Base-by-base conservation (phyloP, 1,140 invertebrate species). In the Drosophila yakuba region DNA sequence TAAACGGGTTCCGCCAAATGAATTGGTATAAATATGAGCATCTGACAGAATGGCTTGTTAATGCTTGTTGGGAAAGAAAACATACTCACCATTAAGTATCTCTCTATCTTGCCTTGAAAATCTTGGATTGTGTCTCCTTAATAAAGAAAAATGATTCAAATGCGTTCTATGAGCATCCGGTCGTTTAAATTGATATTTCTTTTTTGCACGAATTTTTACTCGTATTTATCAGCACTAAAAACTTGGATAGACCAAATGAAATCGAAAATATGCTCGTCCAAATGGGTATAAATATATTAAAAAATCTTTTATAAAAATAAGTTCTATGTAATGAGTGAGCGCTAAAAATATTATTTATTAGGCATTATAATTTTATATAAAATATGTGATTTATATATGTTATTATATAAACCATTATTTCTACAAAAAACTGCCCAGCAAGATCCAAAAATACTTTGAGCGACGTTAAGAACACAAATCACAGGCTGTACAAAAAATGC, bases 21-120 rank as follows among this genome's bases (percentile, higher is more conserved):
- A 68, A 68, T 68, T 68, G 64, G 61, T 66, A 68, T 68, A 51
- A 66, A 68, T 68, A 68, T 51, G 64, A 64, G 44, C 60, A 66
- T 68, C 63, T 67, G 63, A 68, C 60, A 48, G 60, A 66, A 50
- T 23, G 45, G 15, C 60, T 66, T 64, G 63, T 66, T 66, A 66
- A 64, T 47, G 36, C 44, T 45, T 59, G 60, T 60, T 35, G 25
- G 7, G 38, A 12, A 28, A 39, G 17, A 57, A 28, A 38, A 14
- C 32, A 60, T 5, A 11, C 17, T 20, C 38, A 15, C 11, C 38
- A 60, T 63, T 63, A 23, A 28, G 38, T 60, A 58, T 58, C 20
- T 58, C 20, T 32, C 6, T 63, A 63, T 60, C 25, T 63, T 62
- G 55, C 10, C 14, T 44, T 43, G 25, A 60, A 32, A 43, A 63